Base-by-base conservation (phyloP, 1,140 invertebrate genomes). In the Orius insidiosus region DNA sequence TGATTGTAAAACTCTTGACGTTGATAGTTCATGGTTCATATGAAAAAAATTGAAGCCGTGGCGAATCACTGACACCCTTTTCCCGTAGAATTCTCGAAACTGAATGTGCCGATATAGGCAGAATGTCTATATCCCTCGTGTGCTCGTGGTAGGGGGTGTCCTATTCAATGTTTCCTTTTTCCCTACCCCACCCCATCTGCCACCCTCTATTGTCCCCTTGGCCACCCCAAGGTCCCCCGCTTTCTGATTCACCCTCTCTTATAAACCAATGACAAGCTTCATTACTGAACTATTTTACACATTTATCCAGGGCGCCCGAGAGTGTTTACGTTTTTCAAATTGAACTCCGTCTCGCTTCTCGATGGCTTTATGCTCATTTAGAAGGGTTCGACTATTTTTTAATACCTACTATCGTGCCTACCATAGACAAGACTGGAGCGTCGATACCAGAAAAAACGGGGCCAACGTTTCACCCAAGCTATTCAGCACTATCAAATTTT, bases 221-320 rank as follows among this genome's bases (percentile, higher is more conserved):
- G 35, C 35, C 35, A 36, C 40, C 39, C 37, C 40, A 11, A 14
- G 14, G 14, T 13, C 47, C 11, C 46, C 10, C 30, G n/a, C 18
- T 30, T 40, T 42, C 40, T 40, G 44, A 45, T 45, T 35, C 40
- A 37, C 15, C 33, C 47, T 16, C 40, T 34, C 13, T 48, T 43
- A 43, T 48, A 34, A 43, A 40, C 47, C 47, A 48, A 48, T 48
- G 47, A 48, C 41, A 48, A 44, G 47, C 40, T 48, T 48, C 47
- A 48, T 48, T 48, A 43, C 39, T 43, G 47, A 24, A 31, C 39
- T 43, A 48, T 44, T 48, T 48, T 45, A 30, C 24, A 45, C 30
- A 34, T 38, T 46, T 19, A 16, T 10, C 18, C 44, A 24, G 24
- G 24, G 24, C 24, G 24, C 3, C 24, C 24, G 3, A 24, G 24